Percentiles rank a stretch among this genome's conserved stretches.
Conservation (phyloP, 37 sponge, comb jelly and placozoan genomes). For the Cliona cf. orientalis region DNA sequence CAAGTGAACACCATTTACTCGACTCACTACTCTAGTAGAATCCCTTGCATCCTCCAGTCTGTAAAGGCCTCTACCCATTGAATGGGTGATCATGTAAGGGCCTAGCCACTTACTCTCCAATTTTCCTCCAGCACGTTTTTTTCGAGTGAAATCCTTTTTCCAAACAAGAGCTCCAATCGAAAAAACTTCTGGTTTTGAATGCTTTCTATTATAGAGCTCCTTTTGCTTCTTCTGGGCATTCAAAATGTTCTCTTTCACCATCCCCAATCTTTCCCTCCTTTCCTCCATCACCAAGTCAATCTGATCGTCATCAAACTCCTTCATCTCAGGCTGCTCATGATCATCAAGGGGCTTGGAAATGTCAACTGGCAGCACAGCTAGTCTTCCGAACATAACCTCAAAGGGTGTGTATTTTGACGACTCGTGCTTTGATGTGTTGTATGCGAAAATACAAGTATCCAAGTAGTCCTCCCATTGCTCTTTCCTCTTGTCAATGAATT, state of each 20-base stretch:
- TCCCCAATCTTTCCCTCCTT: neutral
- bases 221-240: slow-evolving; percentile 37
- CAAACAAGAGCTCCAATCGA: slow-evolving; percentile 44
- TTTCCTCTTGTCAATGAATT: slow-evolving; percentile 47
- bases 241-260: slow-evolving; percentile 22
- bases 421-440: slow-evolving; percentile 78
- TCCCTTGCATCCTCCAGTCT: neutral
- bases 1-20: neutral
- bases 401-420: slow-evolving; percentile 70
- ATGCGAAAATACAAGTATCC: slow-evolving; percentile 70
- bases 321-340: too few species aligned
- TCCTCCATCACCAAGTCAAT: neutral
- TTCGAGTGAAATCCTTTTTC: slow-evolving; percentile 49
- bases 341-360: too few species aligned
- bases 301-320: slow-evolving; percentile 1
- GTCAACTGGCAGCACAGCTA: slow-evolving; percentile 62
- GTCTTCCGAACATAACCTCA: slow-evolving; percentile 69
- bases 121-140: slow-evolving; percentile 38
- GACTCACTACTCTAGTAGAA: neutral
- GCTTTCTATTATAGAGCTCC: slow-evolving; percentile 37
- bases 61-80: slow-evolving; percentile 23
- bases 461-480: slow-evolving; percentile 48
- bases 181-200: too few species aligned
- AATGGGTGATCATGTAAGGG: slow-evolving; percentile 1
- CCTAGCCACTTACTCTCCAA: slow-evolving; percentile 31